These are phyloP conservation scores for Scartelaos histophorus DNA, from an alignment of 2,113 vertebrate species.

Conservation along the genomic window DNA sequence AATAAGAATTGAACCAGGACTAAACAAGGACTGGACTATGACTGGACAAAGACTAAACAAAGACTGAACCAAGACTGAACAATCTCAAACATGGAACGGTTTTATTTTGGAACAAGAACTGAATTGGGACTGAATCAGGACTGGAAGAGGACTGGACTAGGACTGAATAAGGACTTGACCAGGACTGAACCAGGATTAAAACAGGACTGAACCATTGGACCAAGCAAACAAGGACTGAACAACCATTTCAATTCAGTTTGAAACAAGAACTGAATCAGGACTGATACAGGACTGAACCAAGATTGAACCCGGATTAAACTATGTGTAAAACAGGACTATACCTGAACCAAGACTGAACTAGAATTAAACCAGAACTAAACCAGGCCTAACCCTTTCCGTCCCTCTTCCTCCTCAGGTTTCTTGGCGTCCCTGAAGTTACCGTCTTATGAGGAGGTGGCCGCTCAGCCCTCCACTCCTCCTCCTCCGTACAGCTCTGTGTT, in stretches of 20 bases:
- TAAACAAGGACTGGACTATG: background rate
- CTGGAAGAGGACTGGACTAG: background rate
- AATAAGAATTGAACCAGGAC: background rate
- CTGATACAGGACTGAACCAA: background rate
- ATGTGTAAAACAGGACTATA: background rate
- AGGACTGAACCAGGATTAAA: background rate
- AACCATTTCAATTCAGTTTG: too few species aligned
- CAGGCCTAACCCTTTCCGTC: background rate
- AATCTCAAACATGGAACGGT: too few species aligned
- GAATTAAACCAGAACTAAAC: background rate
- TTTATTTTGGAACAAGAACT: background rate
- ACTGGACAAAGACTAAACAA: background rate
- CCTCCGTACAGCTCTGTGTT: slow-evolving; percentile 86
- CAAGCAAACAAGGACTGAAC: too few species aligned
- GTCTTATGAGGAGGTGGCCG: slow-evolving; percentile 92
- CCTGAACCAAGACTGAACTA: background rate
- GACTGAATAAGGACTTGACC: background rate
- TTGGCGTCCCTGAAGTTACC: slow-evolving; percentile 91
- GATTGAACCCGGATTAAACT: background rate
- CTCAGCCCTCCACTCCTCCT: slow-evolving; percentile 87
- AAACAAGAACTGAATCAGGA: background rate
- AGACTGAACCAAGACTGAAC: background rate
- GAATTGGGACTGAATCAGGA: background rate
- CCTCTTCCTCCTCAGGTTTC: slow-evolving; percentile 77
- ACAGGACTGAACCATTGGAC: too few species aligned